Evolutionary conservation across 2,113 vertebrate species (phyloP).

Genomic region (Apeltes quadracus): DNA sequence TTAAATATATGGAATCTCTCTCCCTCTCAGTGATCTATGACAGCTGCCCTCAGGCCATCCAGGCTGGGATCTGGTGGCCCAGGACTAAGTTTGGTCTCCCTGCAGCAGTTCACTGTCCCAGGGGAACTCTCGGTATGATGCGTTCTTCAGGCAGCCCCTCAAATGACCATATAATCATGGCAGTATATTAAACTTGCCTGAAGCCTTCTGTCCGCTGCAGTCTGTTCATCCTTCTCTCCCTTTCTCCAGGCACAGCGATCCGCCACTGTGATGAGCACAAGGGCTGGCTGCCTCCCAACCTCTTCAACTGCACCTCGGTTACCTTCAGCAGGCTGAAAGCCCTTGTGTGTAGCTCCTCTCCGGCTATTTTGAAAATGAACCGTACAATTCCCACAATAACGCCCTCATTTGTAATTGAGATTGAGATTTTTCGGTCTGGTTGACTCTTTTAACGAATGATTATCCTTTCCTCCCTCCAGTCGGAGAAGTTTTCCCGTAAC

Average conservation of each 20-base stretch:
- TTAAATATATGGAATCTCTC: conserved; percentile 6
- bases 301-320: conserved; percentile 92
- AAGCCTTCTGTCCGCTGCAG: conserved; percentile 39
- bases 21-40: conserved; percentile 90
- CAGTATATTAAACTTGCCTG: conserved; percentile 51
- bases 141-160: conserved; percentile 46
- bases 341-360: conserved; percentile 80
- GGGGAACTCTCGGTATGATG: conserved; percentile 87
- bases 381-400: background rate
- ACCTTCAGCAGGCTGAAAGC: conserved; percentile 88
- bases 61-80: conserved; percentile 95
- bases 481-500: conserved; percentile 83
- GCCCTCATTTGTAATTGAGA: background rate
- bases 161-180: conserved; percentile 69
- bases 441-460: background rate
- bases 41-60: conserved; percentile 93
- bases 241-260: conserved; percentile 86
- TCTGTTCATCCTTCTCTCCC: background rate
- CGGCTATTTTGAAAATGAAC: background rate
- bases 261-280: conserved; percentile 96
- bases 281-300: conserved; percentile 93
- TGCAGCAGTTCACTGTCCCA: conserved; percentile 91
- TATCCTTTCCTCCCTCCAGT: conserved; percentile 67
- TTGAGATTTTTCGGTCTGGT: too few species aligned
- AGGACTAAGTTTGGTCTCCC: conserved; percentile 94